Percentiles rank a stretch among this genome's conserved stretches.
phyloP scores from a whole-genome alignment of 1,140 invertebrate genomes.

The Drosophila nannoptera region DNA sequence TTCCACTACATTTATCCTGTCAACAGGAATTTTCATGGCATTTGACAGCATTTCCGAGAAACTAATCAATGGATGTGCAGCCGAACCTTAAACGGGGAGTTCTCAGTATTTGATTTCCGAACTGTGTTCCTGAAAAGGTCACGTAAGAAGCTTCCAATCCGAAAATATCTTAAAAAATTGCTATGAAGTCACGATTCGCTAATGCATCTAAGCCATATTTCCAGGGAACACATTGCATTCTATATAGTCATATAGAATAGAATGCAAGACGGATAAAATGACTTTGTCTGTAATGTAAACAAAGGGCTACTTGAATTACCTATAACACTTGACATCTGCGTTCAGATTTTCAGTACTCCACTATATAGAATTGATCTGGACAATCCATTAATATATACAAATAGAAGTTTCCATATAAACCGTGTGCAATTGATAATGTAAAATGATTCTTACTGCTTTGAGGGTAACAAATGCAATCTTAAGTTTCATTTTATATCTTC shows the following conservation, averaged over 20 bases:
- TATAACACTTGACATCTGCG: neutral
- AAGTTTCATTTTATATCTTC: too few species aligned
- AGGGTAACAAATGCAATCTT: too few species aligned
- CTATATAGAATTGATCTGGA: neutral
- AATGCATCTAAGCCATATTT: neutral
- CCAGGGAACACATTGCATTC: neutral
- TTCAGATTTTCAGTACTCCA: neutral
- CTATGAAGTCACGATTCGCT: neutral
- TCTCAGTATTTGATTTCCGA: constrained; percentile 1
- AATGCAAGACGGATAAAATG: too few species aligned
- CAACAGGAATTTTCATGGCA: constrained; percentile 40
- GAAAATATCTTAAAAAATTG: neutral
- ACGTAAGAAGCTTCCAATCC: constrained; percentile 10
- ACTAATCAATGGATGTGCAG: constrained; percentile 17
- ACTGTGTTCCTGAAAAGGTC: constrained; percentile 11
- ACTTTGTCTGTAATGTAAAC: neutral
- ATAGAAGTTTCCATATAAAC: too few species aligned
- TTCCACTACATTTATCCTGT: constrained; percentile 31
- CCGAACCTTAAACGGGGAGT: constrained; percentile 10
- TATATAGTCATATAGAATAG: neutral
- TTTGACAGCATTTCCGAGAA: constrained; percentile 41
- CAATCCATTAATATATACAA: too few species aligned
- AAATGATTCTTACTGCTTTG: too few species aligned
- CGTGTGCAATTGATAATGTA: too few species aligned
- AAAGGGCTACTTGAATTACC: neutral